Conservation (phyloP, 2,797 vertebrate genomes). For the Spheniscus humboldti region DNA sequence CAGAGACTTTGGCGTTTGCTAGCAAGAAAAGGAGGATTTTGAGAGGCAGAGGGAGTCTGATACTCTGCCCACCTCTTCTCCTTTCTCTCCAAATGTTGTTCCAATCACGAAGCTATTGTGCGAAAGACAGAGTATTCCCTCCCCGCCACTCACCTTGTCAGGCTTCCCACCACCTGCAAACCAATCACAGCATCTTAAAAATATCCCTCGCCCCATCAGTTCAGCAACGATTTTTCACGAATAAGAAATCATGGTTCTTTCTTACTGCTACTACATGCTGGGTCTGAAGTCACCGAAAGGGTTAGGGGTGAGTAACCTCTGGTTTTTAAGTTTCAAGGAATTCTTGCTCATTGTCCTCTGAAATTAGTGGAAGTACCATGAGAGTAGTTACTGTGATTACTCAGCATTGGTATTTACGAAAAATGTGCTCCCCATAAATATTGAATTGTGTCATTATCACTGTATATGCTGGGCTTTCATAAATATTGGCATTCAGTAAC, state of each 20-base stretch:
- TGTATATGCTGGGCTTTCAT: neutral
- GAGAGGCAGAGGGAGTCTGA: neutral
- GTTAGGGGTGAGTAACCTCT: neutral
- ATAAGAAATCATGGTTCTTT: neutral
- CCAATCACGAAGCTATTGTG: slow-evolving; percentile 18
- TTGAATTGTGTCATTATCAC: neutral
- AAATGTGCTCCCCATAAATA: neutral
- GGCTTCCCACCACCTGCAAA: neutral
- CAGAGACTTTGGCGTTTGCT: neutral
- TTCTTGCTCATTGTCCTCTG: neutral
- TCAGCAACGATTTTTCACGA: neutral
- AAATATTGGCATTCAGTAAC: slow-evolving; percentile 24
- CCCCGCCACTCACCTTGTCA: neutral
- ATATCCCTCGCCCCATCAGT: neutral
- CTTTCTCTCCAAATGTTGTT: neutral
- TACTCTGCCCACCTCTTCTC: neutral
- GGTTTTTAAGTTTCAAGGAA: neutral
- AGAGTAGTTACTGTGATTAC: neutral
- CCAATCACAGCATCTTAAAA: neutral
- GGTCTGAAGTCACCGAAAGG: neutral
- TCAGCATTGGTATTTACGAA: neutral
- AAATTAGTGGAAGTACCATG: neutral
- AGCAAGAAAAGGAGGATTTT: neutral
- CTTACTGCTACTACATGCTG: neutral
- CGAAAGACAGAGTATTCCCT: neutral